Evolutionary conservation across 1,140 invertebrate species (phyloP).

Genomic region (Wasmannia auropunctata): DNA sequence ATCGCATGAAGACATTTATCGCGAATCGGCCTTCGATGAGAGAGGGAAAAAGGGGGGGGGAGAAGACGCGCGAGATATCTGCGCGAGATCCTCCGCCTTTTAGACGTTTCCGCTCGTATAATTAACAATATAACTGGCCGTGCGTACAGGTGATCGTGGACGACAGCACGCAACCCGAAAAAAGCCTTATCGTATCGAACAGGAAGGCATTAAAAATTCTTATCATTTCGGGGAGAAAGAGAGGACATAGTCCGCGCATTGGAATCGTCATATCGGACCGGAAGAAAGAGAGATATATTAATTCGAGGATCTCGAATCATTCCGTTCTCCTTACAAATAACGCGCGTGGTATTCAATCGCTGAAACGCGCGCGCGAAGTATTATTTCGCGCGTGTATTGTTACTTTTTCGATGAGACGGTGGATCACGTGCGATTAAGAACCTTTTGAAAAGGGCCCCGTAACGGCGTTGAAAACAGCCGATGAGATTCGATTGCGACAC

Average conservation of each 20-base stretch:
- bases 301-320: not conserved
- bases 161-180: not conserved
- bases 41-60: not conserved
- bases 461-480: conserved; percentile 51
- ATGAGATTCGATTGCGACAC: conserved; percentile 61
- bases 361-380: conserved; percentile 10
- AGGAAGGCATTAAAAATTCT: not conserved
- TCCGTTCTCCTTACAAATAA: conserved; percentile 26
- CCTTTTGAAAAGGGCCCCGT: conserved; percentile 23
- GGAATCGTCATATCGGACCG: not conserved
- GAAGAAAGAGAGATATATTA: not conserved
- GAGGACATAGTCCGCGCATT: not conserved
- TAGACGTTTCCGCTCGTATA: conserved; percentile 36
- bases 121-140: conserved; percentile 35
- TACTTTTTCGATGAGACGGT: conserved; percentile 38
- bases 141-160: not conserved
- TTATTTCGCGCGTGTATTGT: conserved; percentile 42
- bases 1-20: conserved; percentile 77
- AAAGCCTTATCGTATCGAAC: not conserved
- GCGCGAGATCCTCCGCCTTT: conserved; percentile 43
- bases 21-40: conserved; percentile 68
- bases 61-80: not conserved
- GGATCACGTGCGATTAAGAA: conserved; percentile 39
- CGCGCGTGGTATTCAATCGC: conserved; percentile 38
- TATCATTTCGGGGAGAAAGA: not conserved